These are phyloP conservation scores for Pomacea canaliculata DNA, from an alignment of 2,888 invertebrate genomes.

Conservation along the genomic window DNA sequence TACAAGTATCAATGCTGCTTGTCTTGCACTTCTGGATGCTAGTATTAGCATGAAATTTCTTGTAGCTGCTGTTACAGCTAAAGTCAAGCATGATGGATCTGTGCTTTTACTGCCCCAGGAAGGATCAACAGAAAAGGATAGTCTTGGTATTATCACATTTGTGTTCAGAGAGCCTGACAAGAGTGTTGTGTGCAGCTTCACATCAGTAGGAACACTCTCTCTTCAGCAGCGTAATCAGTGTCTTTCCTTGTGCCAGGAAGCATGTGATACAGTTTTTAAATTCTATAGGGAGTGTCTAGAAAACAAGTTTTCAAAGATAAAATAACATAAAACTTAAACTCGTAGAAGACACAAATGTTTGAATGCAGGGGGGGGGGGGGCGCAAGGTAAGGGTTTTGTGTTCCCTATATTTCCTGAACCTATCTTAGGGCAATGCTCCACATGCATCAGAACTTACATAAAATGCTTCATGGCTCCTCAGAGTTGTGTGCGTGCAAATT, in stretches of 20 bases:
- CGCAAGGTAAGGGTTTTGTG: no score
- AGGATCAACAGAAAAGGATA: slow-evolving; percentile 61
- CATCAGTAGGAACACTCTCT: slow-evolving; percentile 53
- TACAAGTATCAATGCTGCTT: slow-evolving; percentile 85
- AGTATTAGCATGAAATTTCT: slow-evolving; percentile 86
- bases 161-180: slow-evolving; percentile 59
- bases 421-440: no score
- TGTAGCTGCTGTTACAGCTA: slow-evolving; percentile 84
- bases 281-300: slow-evolving; percentile 58
- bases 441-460: no score
- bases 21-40: slow-evolving; percentile 85
- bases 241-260: slow-evolving; percentile 46
- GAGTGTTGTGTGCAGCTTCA: slow-evolving; percentile 48
- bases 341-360: no score
- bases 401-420: no score
- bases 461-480: no score
- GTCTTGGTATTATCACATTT: slow-evolving; percentile 50
- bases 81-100: slow-evolving; percentile 74
- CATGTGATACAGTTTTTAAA: slow-evolving; percentile 53
- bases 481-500: no score
- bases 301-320: slow-evolving; percentile 51
- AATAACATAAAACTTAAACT: no score
- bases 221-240: slow-evolving; percentile 57
- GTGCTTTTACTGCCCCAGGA: slow-evolving; percentile 78
- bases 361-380: no score